phyloP scores from a whole-genome alignment of 2,888 invertebrate species.

The Pimpla rufipes region DNA sequence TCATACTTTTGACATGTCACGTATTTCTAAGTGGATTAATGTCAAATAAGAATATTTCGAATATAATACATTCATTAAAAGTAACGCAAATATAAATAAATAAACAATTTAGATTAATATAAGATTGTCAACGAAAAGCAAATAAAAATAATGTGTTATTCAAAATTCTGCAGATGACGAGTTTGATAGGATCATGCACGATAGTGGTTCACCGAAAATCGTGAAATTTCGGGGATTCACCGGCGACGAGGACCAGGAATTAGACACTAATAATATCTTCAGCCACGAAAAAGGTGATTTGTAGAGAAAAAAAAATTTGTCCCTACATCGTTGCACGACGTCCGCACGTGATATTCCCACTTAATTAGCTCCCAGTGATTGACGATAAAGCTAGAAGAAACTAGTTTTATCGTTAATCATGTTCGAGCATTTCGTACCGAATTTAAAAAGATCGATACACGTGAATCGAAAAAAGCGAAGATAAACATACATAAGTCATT shows the following conservation, averaged over 20 bases:
- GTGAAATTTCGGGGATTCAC: background rate
- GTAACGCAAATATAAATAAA: too few relatives aligned
- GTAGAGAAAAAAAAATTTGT: background rate
- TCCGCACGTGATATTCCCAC: background rate
- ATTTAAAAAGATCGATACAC: background rate
- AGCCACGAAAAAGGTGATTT: conserved; percentile 54
- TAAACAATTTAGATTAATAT: background rate
- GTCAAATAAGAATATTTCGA: too few relatives aligned
- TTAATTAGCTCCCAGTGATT: background rate
- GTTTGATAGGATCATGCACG: conserved; percentile 54
- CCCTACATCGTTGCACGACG: background rate
- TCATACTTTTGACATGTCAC: too few relatives aligned
- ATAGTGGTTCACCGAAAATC: background rate
- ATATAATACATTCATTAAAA: too few relatives aligned
- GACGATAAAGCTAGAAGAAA: background rate
- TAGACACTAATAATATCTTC: conserved; percentile 12
- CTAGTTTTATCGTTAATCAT: background rate
- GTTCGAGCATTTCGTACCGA: background rate
- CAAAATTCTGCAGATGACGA: conserved; percentile 54
- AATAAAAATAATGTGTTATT: background rate
- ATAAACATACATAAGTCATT: background rate
- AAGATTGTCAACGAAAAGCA: background rate
- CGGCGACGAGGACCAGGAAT: too few relatives aligned
- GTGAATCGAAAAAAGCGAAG: background rate
- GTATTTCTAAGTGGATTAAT: too few relatives aligned